phyloP scores from a whole-genome alignment of 2,113 vertebrate genomes.

The Drymodes brunneopygia region DNA sequence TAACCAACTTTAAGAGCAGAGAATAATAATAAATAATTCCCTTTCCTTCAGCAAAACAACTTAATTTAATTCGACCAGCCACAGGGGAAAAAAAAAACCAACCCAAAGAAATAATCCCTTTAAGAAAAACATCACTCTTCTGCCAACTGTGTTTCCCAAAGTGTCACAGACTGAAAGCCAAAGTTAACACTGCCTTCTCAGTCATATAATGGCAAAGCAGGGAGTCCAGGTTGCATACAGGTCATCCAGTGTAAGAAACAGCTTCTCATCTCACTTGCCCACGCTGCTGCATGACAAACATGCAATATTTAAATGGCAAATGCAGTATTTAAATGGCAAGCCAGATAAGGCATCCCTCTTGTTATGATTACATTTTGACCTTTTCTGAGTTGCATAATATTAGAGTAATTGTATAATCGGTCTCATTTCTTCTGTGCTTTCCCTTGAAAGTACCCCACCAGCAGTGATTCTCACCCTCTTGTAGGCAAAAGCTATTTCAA shows the following conservation, averaged over 20 bases:
- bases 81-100: not conserved
- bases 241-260: not conserved
- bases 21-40: slow-evolving; percentile 31
- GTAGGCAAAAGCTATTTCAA: slow-evolving; percentile 4
- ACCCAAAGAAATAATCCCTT: slow-evolving; percentile 39
- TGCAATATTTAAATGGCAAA: slow-evolving; percentile 30
- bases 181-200: slow-evolving; percentile 9
- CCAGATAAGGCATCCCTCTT: slow-evolving; percentile 3
- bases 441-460: not conserved
- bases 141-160: slow-evolving; percentile 26
- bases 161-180: not conserved
- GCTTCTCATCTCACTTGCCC: not conserved
- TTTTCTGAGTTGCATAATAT: slow-evolving; percentile 49
- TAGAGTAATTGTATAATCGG: slow-evolving; percentile 5
- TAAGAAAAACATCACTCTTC: slow-evolving; percentile 41
- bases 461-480: not conserved
- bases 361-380: slow-evolving; percentile 34
- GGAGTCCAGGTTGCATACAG: not conserved
- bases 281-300: not conserved
- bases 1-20: slow-evolving; percentile 13
- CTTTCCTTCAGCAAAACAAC: slow-evolving; percentile 42
- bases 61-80: slow-evolving; percentile 49
- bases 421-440: not conserved
- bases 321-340: slow-evolving; percentile 31
- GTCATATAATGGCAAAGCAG: not conserved